A percentile compares a stretch with the other conserved stretches of the same genome.
Evolutionary conservation across 2,797 vertebrate species (phyloP).

Genomic region (Xiphophorus birchmanni): DNA sequence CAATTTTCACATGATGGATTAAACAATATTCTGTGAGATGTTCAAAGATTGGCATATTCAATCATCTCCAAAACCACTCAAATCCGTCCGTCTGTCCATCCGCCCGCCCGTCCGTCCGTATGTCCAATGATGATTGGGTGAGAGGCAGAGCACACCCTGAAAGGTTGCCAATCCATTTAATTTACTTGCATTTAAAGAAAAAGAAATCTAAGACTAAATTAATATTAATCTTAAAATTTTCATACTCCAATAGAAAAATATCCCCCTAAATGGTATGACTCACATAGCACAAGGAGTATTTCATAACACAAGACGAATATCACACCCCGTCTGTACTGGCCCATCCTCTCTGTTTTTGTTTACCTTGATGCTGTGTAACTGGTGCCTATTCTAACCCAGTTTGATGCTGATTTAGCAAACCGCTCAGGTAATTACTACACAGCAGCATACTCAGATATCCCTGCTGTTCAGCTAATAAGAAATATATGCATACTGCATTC

Average conservation of each 20-base stretch:
- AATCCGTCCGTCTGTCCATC: no score
- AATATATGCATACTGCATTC: conserved; percentile 51
- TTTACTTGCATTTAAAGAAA: background rate
- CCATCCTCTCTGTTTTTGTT: conserved; percentile 65
- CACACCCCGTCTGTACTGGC: conserved; percentile 5
- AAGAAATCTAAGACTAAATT: background rate
- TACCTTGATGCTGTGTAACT: conserved; percentile 40
- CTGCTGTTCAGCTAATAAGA: conserved; percentile 60
- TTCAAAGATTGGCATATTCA: background rate
- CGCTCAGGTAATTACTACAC: conserved; percentile 36
- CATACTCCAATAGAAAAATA: background rate
- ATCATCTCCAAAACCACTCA: background rate
- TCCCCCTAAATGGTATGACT: background rate
- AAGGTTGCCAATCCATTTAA: background rate
- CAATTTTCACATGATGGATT: background rate
- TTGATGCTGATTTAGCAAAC: conserved; percentile 51
- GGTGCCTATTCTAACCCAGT: conserved; percentile 40
- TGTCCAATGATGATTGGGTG: background rate
- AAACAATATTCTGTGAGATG: background rate
- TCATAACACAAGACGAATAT: conserved; percentile 36
- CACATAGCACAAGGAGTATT: conserved; percentile 13
- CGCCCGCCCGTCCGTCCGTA: no score
- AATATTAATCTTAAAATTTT: background rate
- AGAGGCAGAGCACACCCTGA: background rate
- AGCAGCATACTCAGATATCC: conserved; percentile 42